Evolutionary conservation across 35 echinoderm and acorn worm species (phyloP).

Genomic region (Chiridota heheva): DNA sequence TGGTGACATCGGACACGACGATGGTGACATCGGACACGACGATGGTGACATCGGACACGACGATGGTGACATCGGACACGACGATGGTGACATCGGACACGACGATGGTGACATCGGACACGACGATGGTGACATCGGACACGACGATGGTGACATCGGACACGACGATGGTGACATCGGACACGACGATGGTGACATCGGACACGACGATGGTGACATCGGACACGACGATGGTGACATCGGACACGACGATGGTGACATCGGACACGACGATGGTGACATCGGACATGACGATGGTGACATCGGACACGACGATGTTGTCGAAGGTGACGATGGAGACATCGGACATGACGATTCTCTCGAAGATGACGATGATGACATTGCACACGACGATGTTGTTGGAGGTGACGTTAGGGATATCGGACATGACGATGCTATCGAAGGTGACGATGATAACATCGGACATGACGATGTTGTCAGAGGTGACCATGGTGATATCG

Average conservation of each 20-base stretch:
- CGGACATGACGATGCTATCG: neutral
- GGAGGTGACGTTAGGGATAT: neutral
- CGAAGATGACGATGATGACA: neutral
- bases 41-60: too few relatives aligned
- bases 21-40: neutral
- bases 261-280: neutral
- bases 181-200: too few relatives aligned
- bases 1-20: neutral
- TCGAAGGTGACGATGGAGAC: neutral
- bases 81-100: too few relatives aligned
- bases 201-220: too few relatives aligned
- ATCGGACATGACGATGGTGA: neutral
- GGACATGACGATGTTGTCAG: slow-evolving; percentile 7
- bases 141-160: too few relatives aligned
- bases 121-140: too few relatives aligned
- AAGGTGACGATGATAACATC: neutral
- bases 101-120: too few relatives aligned
- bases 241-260: neutral
- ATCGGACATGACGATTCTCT: neutral
- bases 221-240: too few relatives aligned
- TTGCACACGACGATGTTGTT: neutral
- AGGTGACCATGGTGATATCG: neutral
- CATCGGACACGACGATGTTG: neutral
- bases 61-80: too few relatives aligned
- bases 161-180: too few relatives aligned